Evolutionary conservation across 1,140 invertebrate species (phyloP).

Genomic region (Magallana angulata): DNA sequence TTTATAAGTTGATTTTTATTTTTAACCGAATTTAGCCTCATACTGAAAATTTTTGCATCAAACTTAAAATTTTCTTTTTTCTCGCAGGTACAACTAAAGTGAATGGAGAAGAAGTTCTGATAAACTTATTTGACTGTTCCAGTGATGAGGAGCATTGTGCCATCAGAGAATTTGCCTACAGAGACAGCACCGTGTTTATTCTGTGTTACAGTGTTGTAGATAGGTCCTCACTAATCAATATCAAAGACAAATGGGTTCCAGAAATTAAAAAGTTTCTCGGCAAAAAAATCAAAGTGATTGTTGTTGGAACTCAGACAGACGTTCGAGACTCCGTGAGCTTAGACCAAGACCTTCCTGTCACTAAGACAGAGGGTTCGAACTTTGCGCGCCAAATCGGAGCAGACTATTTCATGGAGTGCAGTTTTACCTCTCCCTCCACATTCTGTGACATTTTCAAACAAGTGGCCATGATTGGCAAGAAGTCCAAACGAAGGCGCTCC

Average conservation of each 20-base stretch:
- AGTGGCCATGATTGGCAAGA: constrained; percentile 88
- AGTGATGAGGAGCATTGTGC: constrained; percentile 17
- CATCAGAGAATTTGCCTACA: constrained; percentile 85
- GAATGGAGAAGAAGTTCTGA: constrained; percentile 5
- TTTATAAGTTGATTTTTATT: too few relatives aligned
- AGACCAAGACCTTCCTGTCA: constrained; percentile 80
- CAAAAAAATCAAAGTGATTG: constrained; percentile 87
- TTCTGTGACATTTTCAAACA: constrained; percentile 94
- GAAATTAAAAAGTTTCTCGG: constrained; percentile 80
- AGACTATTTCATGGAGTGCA: constrained; percentile 94
- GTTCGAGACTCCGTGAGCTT: constrained; percentile 46
- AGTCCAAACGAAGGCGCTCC: constrained; percentile 66
- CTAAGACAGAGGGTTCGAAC: constrained; percentile 86
- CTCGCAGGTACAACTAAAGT: constrained; percentile 36
- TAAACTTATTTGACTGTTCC: constrained; percentile 43
- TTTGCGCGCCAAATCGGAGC: constrained; percentile 86
- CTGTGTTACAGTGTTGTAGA: constrained; percentile 99
- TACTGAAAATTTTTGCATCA: too few relatives aligned
- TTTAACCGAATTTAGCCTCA: too few relatives aligned
- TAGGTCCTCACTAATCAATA: constrained; percentile 98
- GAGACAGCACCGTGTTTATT: constrained; percentile 98
- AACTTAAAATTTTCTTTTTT: background rate
- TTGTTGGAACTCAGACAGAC: constrained; percentile 83
- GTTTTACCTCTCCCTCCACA: constrained; percentile 92
- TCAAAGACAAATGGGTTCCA: constrained; percentile 90